These are phyloP conservation scores for Tolypeutes matacus DNA, from an alignment of 2,797 vertebrate genomes.

Conservation along the genomic window DNA sequence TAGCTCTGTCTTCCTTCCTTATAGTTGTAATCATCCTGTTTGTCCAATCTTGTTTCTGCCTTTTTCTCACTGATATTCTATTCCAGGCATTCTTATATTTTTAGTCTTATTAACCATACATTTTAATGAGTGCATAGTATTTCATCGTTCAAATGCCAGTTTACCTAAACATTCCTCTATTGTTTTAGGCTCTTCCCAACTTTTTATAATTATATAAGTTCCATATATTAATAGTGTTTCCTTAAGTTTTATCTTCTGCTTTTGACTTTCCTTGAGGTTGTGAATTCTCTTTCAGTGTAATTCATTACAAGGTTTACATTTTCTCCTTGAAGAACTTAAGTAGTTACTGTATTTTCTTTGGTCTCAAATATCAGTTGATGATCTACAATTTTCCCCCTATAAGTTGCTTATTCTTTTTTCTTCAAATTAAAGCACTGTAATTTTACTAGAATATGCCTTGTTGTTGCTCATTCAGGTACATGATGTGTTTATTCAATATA, in stretches of 20 bases:
- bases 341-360: background rate
- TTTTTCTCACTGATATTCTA: conserved; percentile 1
- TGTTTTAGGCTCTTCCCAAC: background rate
- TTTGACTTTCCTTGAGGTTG: conserved; percentile 12
- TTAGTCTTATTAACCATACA: background rate
- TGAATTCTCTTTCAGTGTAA: background rate
- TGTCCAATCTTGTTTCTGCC: background rate
- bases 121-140: background rate
- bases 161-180: background rate
- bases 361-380: background rate
- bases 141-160: background rate
- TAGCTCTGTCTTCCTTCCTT: conserved; percentile 5
- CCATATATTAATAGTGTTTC: background rate
- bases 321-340: background rate
- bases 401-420: background rate
- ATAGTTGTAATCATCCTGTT: background rate
- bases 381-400: background rate
- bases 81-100: background rate
- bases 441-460: background rate
- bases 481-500: background rate
- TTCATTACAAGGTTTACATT: background rate
- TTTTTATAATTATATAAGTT: conserved; percentile 21
- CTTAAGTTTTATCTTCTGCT: background rate
- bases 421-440: background rate
- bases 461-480: background rate